Conservation (phyloP, 1,140 invertebrate species). For the Dermatophagoides farinae region DNA sequence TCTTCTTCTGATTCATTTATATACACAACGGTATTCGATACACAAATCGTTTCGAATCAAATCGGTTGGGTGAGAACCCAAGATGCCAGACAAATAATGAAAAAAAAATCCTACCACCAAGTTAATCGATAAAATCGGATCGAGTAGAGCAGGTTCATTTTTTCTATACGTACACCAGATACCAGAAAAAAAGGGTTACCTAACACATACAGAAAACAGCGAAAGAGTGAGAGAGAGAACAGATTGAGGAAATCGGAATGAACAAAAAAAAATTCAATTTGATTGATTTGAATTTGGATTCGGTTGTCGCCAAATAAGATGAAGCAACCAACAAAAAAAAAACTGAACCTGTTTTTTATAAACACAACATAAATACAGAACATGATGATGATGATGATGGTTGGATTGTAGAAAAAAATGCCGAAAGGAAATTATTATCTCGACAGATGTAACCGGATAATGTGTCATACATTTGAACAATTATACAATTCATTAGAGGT, state of each 20-base stretch:
- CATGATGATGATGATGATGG: too few relatives aligned
- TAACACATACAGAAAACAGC: not conserved
- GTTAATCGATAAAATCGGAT: not conserved
- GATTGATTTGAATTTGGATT: not conserved
- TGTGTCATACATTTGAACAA: not conserved
- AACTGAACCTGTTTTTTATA: not conserved
- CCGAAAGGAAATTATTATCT: too few relatives aligned
- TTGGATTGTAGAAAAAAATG: too few relatives aligned
- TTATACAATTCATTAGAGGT: constrained; percentile 9
- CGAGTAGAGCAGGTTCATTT: not conserved
- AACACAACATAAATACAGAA: too few relatives aligned
- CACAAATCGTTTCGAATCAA: too few relatives aligned
- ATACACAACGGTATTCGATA: too few relatives aligned
- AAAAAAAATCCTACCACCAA: not conserved
- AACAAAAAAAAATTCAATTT: not conserved
- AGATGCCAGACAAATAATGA: too few relatives aligned
- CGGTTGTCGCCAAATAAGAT: not conserved
- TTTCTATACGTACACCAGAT: not conserved
- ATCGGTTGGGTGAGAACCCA: too few relatives aligned
- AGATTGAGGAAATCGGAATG: too few relatives aligned
- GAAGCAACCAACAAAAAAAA: too few relatives aligned
- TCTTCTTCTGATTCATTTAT: too few relatives aligned
- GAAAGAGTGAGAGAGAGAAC: too few relatives aligned
- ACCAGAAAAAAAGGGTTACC: not conserved
- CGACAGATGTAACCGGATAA: not conserved